Conservation (phyloP, 2,113 vertebrate species). For the Chascanopsetta lugubris region DNA sequence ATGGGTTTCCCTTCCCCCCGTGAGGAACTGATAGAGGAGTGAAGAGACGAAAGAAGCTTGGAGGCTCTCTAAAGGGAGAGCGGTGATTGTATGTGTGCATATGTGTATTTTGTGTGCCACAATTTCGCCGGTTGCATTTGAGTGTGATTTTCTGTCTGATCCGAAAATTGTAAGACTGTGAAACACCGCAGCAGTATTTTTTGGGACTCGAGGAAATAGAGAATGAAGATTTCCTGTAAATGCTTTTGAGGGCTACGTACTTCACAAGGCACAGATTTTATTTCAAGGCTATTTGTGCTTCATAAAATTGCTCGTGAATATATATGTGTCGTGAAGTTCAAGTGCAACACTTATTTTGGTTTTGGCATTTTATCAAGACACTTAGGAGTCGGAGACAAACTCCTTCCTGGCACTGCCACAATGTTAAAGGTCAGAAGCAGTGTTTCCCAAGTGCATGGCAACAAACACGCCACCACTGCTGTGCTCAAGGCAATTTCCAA, state of each 20-base stretch:
- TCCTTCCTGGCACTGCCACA: constrained; percentile 37
- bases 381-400: constrained; percentile 28
- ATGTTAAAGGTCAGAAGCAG: constrained; percentile 55
- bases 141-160: constrained; percentile 15
- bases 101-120: constrained; percentile 3
- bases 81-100: constrained; percentile 5
- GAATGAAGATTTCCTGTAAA: constrained; percentile 1
- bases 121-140: constrained; percentile 12
- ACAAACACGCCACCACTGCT: constrained; percentile 32
- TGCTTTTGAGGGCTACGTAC: constrained; percentile 4
- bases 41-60: constrained; percentile 39
- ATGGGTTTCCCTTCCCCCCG: constrained; percentile 38
- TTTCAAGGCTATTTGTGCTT: constrained; percentile 20
- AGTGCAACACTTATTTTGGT: constrained; percentile 31
- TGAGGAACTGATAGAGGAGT: constrained; percentile 43
- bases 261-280: constrained; percentile 14
- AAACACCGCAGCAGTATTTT: constrained; percentile 13
- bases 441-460: constrained; percentile 41
- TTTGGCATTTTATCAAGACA: constrained; percentile 57
- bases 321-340: constrained; percentile 24
- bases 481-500: constrained; percentile 55
- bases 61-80: constrained; percentile 34
- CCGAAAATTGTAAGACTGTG: constrained; percentile 6
- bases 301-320: constrained; percentile 26
- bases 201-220: constrained; percentile 22